These are phyloP conservation scores for Sebastes hubbsi DNA, from an alignment of 2,797 vertebrate species.

Conservation along the genomic window DNA sequence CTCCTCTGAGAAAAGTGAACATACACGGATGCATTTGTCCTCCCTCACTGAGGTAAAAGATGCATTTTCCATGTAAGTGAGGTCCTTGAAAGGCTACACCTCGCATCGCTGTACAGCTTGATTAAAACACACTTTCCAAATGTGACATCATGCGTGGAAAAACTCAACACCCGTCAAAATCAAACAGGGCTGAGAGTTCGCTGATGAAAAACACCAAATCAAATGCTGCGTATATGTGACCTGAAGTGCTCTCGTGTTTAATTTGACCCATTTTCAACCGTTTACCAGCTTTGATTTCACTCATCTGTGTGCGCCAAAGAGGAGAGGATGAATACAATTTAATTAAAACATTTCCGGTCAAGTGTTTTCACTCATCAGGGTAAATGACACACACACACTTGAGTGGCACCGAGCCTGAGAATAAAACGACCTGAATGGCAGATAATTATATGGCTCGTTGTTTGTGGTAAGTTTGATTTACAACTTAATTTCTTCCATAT, in stretches of 20 bases:
- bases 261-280: background rate
- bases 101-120: background rate
- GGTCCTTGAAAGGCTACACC: conserved; percentile 25
- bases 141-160: conserved; percentile 55
- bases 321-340: background rate
- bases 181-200: background rate
- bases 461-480: conserved; percentile 36
- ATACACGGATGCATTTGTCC: conserved; percentile 29
- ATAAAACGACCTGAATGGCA: conserved; percentile 28
- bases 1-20: conserved; percentile 26
- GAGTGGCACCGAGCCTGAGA: conserved; percentile 24
- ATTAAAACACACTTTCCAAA: conserved; percentile 52
- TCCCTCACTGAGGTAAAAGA: conserved; percentile 29
- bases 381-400: conserved; percentile 36
- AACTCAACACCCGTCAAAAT: conserved; percentile 26
- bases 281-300: conserved; percentile 4
- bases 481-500: conserved; percentile 41
- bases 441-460: conserved; percentile 39
- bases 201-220: conserved; percentile 7
- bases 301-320: background rate
- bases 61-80: conserved; percentile 41
- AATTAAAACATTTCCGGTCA: conserved; percentile 11
- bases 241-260: conserved; percentile 10
- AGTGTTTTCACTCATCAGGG: background rate
- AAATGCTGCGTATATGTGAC: background rate